Conservation (phyloP, 2,113 vertebrate genomes). For the Tupaia tana region DNA sequence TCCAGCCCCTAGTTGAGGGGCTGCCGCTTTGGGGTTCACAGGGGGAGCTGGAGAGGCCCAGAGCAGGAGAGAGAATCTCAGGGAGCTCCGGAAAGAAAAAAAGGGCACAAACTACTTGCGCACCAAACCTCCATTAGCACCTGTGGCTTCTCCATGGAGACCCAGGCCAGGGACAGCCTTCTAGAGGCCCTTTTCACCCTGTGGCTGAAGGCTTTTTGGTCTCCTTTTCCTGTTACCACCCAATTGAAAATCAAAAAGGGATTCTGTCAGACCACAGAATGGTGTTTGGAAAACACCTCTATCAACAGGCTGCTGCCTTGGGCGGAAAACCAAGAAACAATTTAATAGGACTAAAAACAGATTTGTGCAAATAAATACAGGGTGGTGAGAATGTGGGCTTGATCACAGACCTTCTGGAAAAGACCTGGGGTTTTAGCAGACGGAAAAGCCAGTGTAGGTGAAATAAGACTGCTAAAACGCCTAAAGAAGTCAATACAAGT, state of each 20-base stretch:
- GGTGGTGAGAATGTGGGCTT: neutral
- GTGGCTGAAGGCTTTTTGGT: slow-evolving; percentile 15
- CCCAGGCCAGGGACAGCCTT: slow-evolving; percentile 36
- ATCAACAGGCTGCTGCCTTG: slow-evolving; percentile 67
- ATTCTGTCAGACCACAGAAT: slow-evolving; percentile 37
- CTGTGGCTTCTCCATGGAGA: slow-evolving; percentile 80
- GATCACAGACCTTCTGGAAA: neutral
- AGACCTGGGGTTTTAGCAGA: neutral
- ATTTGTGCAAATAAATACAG: neutral
- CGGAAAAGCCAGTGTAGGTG: neutral
- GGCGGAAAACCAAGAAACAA: neutral
- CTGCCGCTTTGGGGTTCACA: neutral
- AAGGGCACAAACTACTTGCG: slow-evolving; percentile 1
- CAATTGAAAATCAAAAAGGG: slow-evolving; percentile 43
- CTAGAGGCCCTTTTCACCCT: slow-evolving; percentile 28
- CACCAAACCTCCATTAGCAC: slow-evolving; percentile 70
- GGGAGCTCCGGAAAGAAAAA: neutral
- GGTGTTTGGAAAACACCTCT: slow-evolving; percentile 45
- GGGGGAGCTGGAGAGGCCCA: neutral
- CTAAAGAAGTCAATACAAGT: neutral
- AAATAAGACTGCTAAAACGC: neutral
- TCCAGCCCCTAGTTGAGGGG: neutral
- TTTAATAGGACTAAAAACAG: neutral
- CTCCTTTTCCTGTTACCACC: slow-evolving; percentile 43
- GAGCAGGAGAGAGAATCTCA: neutral